Evolutionary conservation across 2,888 invertebrate species (phyloP), one percentile per base, ranked within the genome.

Genomic region (Drosophila ustulata): DNA sequence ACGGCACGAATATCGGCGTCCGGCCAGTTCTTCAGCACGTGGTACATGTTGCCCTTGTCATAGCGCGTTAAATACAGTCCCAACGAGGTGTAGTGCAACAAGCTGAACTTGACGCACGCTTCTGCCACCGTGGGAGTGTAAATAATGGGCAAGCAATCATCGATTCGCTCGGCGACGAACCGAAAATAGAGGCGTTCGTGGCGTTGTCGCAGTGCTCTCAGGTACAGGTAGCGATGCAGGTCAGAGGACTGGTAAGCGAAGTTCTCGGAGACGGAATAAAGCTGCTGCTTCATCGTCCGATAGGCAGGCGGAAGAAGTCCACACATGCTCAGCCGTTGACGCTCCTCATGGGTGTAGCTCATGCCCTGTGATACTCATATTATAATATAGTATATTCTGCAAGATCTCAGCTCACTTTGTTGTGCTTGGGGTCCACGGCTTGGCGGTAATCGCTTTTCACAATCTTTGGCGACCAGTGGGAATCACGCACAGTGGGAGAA

Each of bases 81-180:
- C 32, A 25, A 0, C 1, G 23, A n/a, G 32, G 25, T 5, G n/a
- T 25, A 34, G n/a, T 56, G 32, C 32, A 45, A 25, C 9, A 34
- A 25, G 4, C 98, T 98, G 91, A 96, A 99, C 91, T 97, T 96
- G 93, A 98, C 97, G 93, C 99, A 99, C 8, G 98, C 99, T 71
- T 96, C 93, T 5, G 99, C 99, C 18, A 99, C 99, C 0, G 98
- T 98, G 0, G 99, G 99, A 0, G 99, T 99, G 93, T 99, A 99
- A 23, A 99, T 97, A 58, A 99, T 94, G 0, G 99, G 99, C 97
- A 99, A 18, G 18, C 18, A 18, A 18, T 96, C 97, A 95, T 57
- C 96, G 95, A 34, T 96, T 95, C 5, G 98, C 80, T 97, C 96
- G 25, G 94, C 94, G 39, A 98, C 92, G 52, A 98, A 95, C 6